Base-by-base conservation (phyloP, 1,140 invertebrate species). In the Adoxophyes honmai region DNA sequence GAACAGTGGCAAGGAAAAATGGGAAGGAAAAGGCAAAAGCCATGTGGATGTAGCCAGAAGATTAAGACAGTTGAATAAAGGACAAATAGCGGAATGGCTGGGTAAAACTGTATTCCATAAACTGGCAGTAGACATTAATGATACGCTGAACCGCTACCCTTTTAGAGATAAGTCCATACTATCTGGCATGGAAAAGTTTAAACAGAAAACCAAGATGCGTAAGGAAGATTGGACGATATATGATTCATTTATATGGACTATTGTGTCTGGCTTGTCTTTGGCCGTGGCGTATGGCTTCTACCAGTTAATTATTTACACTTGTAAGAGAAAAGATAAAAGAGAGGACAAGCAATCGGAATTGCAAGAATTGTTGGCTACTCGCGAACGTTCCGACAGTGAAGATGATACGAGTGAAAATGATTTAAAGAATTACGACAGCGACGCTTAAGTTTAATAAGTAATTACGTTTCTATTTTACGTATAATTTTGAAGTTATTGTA, bases 61-160 rank as follows among this genome's bases (percentile, higher is more conserved):
- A 60, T 67, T 93, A 7, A 81, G 90, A 21, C 91, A 93, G 81
- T 75, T 93, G 42, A 88, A 87, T 60, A 90, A 87, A 65, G 61
- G 64, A 4, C 87, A 92, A 60, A 64, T 93, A 57, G 91, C 92
- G 0, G 86, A 92, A 70, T 93, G 92, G 91, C 64, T 93, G 0
- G 90, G 91, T 6, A 89, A 76, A 57, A 90, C 88, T 2, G 88
- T 91, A 1, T 93, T 93, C 75, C 75, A 89, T 55, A 79, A 92
- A 62, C 70, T 93, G 36, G 89, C 90, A 9, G 82, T 85, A 59
- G 90, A 93, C 68, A 73, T 93, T 36, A 80, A 91, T 69, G 83
- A 86, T 56, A 78, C 81, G 13, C 61, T 78, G 7, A n/a, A 48
- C 18, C 54, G 63, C 39, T 68, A 73, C 55, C 61, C 63, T 37